phyloP scores from a whole-genome alignment of 2,113 vertebrate genomes.

The Melospiza georgiana region DNA sequence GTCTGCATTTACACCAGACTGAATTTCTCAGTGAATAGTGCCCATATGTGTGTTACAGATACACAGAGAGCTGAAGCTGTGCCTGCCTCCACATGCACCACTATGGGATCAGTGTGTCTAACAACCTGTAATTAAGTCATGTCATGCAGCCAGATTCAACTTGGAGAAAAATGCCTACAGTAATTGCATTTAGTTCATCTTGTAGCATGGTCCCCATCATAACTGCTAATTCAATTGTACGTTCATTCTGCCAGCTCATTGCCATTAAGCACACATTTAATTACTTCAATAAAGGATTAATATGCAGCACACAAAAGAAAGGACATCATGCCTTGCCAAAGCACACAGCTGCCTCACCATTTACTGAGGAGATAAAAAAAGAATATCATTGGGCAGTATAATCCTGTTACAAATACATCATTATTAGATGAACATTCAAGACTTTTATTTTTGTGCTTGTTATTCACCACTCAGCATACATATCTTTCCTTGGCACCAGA shows the following conservation, averaged over 20 bases:
- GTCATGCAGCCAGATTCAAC: conserved; percentile 83
- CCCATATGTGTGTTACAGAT: fast-evolving
- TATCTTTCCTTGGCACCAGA: conserved; percentile 75
- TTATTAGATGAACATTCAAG: conserved; percentile 87
- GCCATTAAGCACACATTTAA: conserved; percentile 97
- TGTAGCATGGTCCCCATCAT: conserved; percentile 90
- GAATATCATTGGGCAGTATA: conserved; percentile 78
- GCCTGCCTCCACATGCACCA: conserved; percentile 15
- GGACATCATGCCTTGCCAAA: conserved; percentile 78
- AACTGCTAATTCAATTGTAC: conserved; percentile 97
- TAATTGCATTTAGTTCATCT: conserved; percentile 98
- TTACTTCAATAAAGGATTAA: conserved; percentile 98
- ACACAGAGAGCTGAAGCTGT: background rate
- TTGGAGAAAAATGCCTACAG: conserved; percentile 82
- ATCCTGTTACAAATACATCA: conserved; percentile 88
- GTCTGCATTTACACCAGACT: background rate
- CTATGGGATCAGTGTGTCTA: conserved; percentile 83
- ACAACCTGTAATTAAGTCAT: conserved; percentile 95
- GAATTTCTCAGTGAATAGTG: background rate
- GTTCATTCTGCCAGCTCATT: conserved; percentile 91
- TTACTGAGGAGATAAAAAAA: conserved; percentile 83
- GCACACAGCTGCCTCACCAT: conserved; percentile 88
- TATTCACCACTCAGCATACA: conserved; percentile 75
- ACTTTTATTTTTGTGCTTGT: conserved; percentile 82
- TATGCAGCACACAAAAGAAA: conserved; percentile 91